Conservation (phyloP, 2,888 invertebrate species). For the Trichogramma evanescens region DNA sequence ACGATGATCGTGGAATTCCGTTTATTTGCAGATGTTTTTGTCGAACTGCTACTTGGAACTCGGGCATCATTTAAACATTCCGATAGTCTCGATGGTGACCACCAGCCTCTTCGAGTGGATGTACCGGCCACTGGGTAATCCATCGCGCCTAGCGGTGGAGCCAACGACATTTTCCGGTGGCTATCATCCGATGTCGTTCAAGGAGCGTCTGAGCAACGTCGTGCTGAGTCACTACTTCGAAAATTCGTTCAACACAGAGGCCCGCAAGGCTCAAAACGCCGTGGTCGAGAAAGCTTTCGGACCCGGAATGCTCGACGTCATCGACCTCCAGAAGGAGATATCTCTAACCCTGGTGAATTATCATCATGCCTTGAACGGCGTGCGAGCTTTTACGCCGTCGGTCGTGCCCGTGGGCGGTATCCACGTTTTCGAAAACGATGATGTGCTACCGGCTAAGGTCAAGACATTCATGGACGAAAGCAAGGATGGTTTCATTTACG, state of each 20-base stretch:
- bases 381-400: constrained; percentile 46
- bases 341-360: constrained; percentile 51
- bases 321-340: constrained; percentile 46
- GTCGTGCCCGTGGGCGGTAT: constrained; percentile 53
- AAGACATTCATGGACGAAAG: constrained; percentile 29
- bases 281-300: constrained; percentile 26
- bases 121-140: constrained; percentile 23
- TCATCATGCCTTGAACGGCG: constrained; percentile 47
- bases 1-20: too few species aligned
- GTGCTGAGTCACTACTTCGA: background rate
- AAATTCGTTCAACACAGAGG: background rate
- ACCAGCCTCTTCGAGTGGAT: constrained; percentile 19
- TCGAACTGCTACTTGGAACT: constrained; percentile 29
- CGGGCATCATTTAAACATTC: constrained; percentile 27
- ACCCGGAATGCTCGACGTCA: constrained; percentile 39
- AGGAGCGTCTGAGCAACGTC: background rate
- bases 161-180: background rate
- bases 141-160: constrained; percentile 21
- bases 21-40: constrained; percentile 20
- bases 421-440: constrained; percentile 44
- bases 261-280: background rate
- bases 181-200: background rate
- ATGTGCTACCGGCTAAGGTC: background rate
- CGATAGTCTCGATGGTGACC: constrained; percentile 19
- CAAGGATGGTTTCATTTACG: constrained; percentile 35